phyloP scores from a whole-genome alignment of 2,888 invertebrate genomes.

The Baronia brevicornis region DNA sequence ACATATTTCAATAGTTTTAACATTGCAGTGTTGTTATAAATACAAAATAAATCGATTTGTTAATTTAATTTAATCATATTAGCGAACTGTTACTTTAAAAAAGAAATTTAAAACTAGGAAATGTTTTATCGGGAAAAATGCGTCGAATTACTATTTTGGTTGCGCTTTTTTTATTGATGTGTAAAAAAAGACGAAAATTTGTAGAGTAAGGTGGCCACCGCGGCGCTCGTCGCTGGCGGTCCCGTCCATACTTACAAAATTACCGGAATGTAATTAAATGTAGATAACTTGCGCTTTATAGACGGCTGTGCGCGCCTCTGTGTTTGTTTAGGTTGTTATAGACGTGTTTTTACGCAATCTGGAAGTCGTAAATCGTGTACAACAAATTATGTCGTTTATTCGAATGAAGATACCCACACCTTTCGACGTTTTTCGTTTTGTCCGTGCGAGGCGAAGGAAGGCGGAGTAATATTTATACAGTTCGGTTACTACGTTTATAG shows the following conservation, averaged over 20 bases:
- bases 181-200: slow-evolving; percentile 7
- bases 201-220: slow-evolving; percentile 43
- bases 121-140: too few species aligned
- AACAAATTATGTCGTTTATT: slow-evolving; percentile 72
- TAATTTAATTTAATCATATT: too few species aligned
- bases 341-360: slow-evolving; percentile 74
- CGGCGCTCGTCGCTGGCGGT: slow-evolving; percentile 59
- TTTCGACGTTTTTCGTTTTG: slow-evolving; percentile 27
- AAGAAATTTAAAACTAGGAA: slow-evolving; percentile 3
- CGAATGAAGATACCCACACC: slow-evolving; percentile 46
- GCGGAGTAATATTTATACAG: too few species aligned
- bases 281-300: slow-evolving; percentile 73
- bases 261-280: slow-evolving; percentile 74
- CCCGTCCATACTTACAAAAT: slow-evolving; percentile 69
- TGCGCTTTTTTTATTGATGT: slow-evolving; percentile 14
- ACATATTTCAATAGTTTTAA: slow-evolving; percentile 11
- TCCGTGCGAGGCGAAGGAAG: background rate
- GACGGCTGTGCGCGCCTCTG: slow-evolving; percentile 67
- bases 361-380: slow-evolving; percentile 72
- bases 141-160: slow-evolving; percentile 14
- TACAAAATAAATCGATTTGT: too few species aligned
- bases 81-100: too few species aligned
- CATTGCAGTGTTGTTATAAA: too few species aligned
- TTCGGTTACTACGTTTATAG: too few species aligned
- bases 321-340: slow-evolving; percentile 72